Percentiles rank a stretch among this genome's conserved stretches.
phyloP scores from a whole-genome alignment of 2,113 vertebrate genomes.

The Oreochromis tanganicae region DNA sequence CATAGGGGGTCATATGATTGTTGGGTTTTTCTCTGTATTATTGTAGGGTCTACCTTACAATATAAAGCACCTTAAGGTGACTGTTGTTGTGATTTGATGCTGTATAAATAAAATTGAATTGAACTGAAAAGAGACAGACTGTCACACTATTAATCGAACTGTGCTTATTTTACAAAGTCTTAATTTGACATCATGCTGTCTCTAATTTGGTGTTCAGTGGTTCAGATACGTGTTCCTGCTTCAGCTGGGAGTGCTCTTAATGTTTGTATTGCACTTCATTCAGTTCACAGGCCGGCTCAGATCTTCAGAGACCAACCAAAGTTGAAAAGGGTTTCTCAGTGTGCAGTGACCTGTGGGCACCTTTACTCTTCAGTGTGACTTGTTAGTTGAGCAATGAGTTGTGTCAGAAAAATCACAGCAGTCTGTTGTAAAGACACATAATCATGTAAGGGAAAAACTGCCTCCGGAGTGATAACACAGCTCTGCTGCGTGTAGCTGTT shows the following conservation, averaged over 20 bases:
- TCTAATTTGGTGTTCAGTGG: neutral
- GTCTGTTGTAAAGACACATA: neutral
- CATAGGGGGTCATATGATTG: neutral
- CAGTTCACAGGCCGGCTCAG: neutral
- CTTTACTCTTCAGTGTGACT: neutral
- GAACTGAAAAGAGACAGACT: accelerated
- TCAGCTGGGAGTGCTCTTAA: neutral
- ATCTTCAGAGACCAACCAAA: accelerated
- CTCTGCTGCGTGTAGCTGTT: neutral
- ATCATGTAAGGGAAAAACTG: neutral
- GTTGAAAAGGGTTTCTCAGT: neutral
- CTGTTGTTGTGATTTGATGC: accelerated
- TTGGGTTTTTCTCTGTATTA: accelerated
- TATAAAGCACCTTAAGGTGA: accelerated
- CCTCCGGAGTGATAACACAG: neutral
- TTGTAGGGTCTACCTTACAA: neutral
- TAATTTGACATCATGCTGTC: neutral
- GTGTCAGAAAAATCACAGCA: neutral
- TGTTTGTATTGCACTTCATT: neutral
- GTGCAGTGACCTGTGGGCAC: neutral
- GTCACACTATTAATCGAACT: neutral
- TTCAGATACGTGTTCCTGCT: accelerated
- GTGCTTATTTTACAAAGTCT: neutral
- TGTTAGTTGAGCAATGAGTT: neutral
- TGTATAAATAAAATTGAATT: accelerated